phyloP scores from a whole-genome alignment of 2,888 invertebrate genomes.

The Elmis aenea region DNA sequence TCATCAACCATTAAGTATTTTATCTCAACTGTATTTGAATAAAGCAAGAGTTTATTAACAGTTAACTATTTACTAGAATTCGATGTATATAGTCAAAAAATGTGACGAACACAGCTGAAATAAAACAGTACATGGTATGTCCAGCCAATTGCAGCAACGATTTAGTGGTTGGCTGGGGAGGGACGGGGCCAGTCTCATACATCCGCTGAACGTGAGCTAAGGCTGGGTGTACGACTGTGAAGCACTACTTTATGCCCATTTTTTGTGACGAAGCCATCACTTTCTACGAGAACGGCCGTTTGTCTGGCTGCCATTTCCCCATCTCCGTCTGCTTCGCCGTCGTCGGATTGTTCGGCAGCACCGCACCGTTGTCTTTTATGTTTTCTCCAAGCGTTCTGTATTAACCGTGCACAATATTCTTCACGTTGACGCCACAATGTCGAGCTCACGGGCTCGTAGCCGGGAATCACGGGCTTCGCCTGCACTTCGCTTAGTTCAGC shows the following conservation, averaged over 20 bases:
- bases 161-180: conserved; percentile 53
- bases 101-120: conserved; percentile 30
- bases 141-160: conserved; percentile 30
- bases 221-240: conserved; percentile 80
- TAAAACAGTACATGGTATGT: conserved; percentile 31
- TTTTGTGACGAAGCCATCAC: conserved; percentile 77
- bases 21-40: conserved; percentile 38
- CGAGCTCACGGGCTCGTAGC: conserved; percentile 91
- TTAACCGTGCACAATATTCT: conserved; percentile 92
- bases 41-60: conserved; percentile 7
- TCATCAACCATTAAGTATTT: conserved; percentile 25
- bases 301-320: conserved; percentile 51
- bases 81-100: conserved; percentile 29
- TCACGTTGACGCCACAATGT: conserved; percentile 95
- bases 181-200: conserved; percentile 76
- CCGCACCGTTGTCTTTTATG: conserved; percentile 67
- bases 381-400: conserved; percentile 92
- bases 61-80: conserved; percentile 23
- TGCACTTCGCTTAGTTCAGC: conserved; percentile 82
- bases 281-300: conserved; percentile 81
- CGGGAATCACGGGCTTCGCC: conserved; percentile 76
- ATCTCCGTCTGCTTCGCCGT: conserved; percentile 33
- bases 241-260: conserved; percentile 89
- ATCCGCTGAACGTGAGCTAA: conserved; percentile 77
- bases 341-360: conserved; percentile 53